Evolutionary conservation across 2,797 vertebrate species (phyloP), one percentile per base, ranked within the genome.

Genomic region (Silurus aristotelis): DNA sequence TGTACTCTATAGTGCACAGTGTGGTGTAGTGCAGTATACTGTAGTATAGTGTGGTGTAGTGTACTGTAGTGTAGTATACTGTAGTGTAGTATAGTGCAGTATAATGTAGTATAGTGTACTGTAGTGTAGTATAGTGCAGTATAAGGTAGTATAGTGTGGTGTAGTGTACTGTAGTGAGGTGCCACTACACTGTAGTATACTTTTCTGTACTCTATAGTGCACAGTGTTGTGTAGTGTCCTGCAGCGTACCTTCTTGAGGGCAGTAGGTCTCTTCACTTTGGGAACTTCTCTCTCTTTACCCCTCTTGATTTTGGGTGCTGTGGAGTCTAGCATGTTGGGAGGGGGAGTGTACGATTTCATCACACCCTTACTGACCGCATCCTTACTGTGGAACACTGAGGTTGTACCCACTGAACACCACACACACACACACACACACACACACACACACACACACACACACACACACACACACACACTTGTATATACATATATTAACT

Each of bases 251-350:
- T 99, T 99, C 93, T 99, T 99, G 85, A 99, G 97, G 12, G 98
- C 97, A 3, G 98, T 99, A 67, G 98, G 98, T 27, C 97, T 95
- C 93, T 99, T 99, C 66, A 99, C 95, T 94, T 98, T 99, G 56
- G 98, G 96, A 86, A 99, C 93, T 88, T 99, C 98, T 87, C 97
- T 95, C 83, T 99, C 98, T 93, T 99, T 99, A 79, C 98, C 97
- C 89, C 97, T 96, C 92, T 98, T 99, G 66, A 97, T 89, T 73
- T 97, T 96, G 0, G 98, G 97, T 6, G 97, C 96, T 85, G 95
- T 97, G 38, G 97, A 96, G 86, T 99, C 98, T 92, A 99, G 93
- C 85, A 96, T 91, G 89, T 97, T 98, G 91, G 97, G 96, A 77
- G 96, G 95, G 77, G 93, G 91, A 1, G 95, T 87, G 86, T 94